Evolutionary conservation across 2,888 invertebrate genomes (phyloP).

Genomic region (Cinara cedri): DNA sequence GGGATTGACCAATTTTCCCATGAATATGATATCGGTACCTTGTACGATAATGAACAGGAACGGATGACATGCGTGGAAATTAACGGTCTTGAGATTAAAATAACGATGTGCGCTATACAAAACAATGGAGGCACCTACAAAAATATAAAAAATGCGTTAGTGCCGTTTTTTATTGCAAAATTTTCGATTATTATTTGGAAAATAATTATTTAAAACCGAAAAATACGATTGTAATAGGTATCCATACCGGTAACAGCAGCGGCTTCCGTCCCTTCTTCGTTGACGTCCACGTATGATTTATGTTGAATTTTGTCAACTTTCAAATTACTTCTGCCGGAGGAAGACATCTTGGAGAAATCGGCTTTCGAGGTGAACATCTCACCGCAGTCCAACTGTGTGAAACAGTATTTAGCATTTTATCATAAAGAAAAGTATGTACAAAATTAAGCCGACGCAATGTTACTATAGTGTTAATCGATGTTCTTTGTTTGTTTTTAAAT

Average conservation of each 20-base stretch:
- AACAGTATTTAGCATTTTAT: too few species aligned
- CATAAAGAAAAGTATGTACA: too few species aligned
- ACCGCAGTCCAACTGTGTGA: slow-evolving; percentile 59
- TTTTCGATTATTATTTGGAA: not conserved
- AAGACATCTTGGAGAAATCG: slow-evolving; percentile 72
- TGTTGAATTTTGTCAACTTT: slow-evolving; percentile 76
- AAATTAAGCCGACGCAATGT: too few species aligned
- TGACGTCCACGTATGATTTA: slow-evolving; percentile 84
- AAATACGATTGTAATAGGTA: too few species aligned
- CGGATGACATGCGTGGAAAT: slow-evolving; percentile 35
- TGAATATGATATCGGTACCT: slow-evolving; percentile 14
- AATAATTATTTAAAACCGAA: too few species aligned
- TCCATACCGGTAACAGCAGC: slow-evolving; percentile 82
- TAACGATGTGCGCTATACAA: not conserved
- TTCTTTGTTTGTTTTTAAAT: too few species aligned
- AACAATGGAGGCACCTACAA: not conserved
- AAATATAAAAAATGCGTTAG: not conserved
- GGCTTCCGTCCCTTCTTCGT: slow-evolving; percentile 86
- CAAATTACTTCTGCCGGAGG: slow-evolving; percentile 64
- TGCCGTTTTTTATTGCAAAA: not conserved
- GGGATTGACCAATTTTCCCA: slow-evolving; percentile 25
- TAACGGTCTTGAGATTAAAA: not conserved
- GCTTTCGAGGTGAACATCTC: slow-evolving; percentile 70
- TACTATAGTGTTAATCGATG: too few species aligned
- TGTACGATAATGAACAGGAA: slow-evolving; percentile 37